These are phyloP conservation scores for Hyalella azteca DNA, from an alignment of 2,888 invertebrate genomes.

Conservation along the genomic window DNA sequence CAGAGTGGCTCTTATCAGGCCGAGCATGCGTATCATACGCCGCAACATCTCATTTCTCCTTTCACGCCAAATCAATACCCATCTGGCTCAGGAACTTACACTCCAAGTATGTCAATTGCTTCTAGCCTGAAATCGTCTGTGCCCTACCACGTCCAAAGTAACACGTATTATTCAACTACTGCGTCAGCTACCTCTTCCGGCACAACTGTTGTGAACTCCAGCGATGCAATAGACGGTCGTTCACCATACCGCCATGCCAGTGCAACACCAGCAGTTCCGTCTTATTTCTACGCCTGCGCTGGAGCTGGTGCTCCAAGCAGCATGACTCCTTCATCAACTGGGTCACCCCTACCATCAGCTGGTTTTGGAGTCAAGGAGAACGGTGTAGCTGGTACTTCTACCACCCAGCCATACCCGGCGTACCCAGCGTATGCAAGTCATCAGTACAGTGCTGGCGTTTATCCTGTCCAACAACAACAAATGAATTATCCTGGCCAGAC, in stretches of 20 bases:
- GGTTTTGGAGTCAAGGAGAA: neutral
- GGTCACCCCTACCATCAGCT: neutral
- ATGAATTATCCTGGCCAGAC: neutral
- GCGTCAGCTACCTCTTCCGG: neutral
- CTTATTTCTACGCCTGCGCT: neutral
- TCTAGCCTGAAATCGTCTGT: neutral
- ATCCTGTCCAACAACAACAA: neutral
- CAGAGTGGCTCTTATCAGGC: neutral
- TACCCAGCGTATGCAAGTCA: neutral
- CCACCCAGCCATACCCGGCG: constrained; percentile 9
- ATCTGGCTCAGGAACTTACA: neutral
- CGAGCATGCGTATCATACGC: neutral
- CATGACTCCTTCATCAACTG: constrained; percentile 11
- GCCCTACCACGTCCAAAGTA: neutral
- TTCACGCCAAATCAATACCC: neutral
- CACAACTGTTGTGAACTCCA: neutral
- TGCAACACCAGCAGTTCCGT: neutral
- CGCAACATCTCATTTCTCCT: neutral
- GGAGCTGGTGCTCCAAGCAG: constrained; percentile 26
- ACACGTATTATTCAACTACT: neutral
- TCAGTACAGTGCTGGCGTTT: neutral
- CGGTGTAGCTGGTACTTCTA: neutral
- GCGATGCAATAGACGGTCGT: neutral
- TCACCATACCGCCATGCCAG: neutral
- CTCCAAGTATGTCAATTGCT: constrained; percentile 14